A percentile compares a stretch with the other conserved stretches of the same genome.
Evolutionary conservation across 2,888 invertebrate genomes (phyloP).

Genomic region (Phengaris alcon): DNA sequence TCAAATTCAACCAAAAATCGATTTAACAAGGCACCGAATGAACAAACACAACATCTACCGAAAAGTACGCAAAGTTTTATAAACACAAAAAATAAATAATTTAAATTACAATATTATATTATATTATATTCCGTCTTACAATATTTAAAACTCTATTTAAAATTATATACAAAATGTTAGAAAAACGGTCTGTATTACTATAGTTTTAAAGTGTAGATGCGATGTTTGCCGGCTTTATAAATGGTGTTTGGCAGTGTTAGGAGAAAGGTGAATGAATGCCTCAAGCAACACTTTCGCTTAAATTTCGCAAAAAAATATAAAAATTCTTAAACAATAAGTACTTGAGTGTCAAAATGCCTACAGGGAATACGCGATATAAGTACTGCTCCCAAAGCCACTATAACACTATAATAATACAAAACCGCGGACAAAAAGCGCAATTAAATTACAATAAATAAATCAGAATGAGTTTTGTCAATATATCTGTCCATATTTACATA

Average conservation of each 20-base stretch:
- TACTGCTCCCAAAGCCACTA: background rate
- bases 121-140: background rate
- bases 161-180: constrained; percentile 26
- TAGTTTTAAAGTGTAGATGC: background rate
- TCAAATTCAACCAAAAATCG: constrained; percentile 19
- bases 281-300: background rate
- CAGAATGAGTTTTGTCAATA: constrained; percentile 24
- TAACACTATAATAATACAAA: constrained; percentile 9
- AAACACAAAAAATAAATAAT: constrained; percentile 23
- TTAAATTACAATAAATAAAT: constrained; percentile 26
- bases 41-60: constrained; percentile 9
- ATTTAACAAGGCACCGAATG: constrained; percentile 28
- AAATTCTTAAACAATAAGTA: background rate
- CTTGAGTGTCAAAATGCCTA: background rate
- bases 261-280: background rate
- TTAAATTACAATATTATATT: background rate
- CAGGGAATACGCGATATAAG: background rate
- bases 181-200: constrained; percentile 1
- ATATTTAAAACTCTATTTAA: constrained; percentile 13
- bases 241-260: constrained; percentile 15
- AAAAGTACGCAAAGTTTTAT: background rate
- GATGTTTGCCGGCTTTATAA: constrained; percentile 4
- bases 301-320: background rate
- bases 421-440: constrained; percentile 17
- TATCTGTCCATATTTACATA: constrained; percentile 23